Evolutionary conservation across 37 sponge, comb jelly and placozoan genomes (phyloP).

Genomic region (Diacarnus erythraeanus): DNA sequence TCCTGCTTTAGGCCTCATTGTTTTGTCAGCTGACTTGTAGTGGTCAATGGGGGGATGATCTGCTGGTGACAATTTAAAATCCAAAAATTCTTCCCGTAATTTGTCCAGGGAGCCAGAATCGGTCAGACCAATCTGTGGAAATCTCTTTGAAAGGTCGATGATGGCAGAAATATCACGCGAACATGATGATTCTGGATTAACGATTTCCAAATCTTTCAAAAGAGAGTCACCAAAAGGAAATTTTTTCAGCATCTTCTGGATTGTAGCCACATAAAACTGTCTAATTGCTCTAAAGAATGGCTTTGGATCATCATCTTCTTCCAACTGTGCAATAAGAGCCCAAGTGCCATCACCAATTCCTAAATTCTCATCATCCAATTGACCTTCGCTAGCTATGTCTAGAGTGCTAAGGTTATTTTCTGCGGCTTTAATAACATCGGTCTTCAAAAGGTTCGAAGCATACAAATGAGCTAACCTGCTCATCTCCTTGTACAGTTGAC

Average conservation of each 20-base stretch:
- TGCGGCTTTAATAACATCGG: conserved; percentile 3
- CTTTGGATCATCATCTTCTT: neutral
- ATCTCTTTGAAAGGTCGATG: neutral
- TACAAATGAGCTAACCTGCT: conserved; percentile 27
- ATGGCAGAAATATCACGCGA: neutral
- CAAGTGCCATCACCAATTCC: conserved; percentile 2
- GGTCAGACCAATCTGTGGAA: neutral
- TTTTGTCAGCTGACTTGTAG: neutral
- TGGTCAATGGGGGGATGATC: too few species aligned
- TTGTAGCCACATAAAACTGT: conserved; percentile 25
- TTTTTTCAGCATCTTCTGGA: conserved; percentile 41
- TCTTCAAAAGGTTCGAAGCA: conserved; percentile 35
- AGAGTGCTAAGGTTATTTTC: conserved; percentile 32
- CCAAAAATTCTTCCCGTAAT: too few species aligned
- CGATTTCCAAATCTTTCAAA: conserved; percentile 52
- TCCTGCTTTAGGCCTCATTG: too few species aligned
- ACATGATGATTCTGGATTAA: too few species aligned
- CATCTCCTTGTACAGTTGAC: conserved; percentile 42
- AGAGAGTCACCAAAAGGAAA: conserved; percentile 46
- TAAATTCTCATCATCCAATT: neutral
- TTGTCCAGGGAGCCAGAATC: too few species aligned
- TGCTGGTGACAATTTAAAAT: too few species aligned
- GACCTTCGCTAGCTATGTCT: neutral
- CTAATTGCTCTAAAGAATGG: conserved; percentile 13
- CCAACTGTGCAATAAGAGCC: neutral